Evolutionary conservation across 2,888 invertebrate genomes (phyloP).

Genomic region (Tinea semifulvella): DNA sequence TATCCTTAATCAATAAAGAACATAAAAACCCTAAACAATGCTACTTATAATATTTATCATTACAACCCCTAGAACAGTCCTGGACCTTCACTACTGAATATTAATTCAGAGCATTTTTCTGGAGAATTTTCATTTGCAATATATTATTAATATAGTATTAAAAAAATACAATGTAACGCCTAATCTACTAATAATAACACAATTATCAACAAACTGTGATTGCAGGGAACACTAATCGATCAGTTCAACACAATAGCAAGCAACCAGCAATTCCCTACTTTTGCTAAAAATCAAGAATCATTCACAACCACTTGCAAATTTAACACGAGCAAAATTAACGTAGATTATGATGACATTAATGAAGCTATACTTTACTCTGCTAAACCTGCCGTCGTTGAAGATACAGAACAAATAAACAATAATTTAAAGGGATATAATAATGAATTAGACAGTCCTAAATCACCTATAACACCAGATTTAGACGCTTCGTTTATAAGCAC

Average conservation of each 20-base stretch:
- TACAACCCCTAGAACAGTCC: no score
- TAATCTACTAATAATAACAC: background rate
- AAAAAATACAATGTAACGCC: background rate
- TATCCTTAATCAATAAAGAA: background rate
- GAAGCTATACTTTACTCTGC: constrained; percentile 42
- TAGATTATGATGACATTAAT: constrained; percentile 49
- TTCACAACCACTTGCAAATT: constrained; percentile 35
- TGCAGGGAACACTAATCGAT: constrained; percentile 60
- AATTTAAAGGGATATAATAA: constrained; percentile 41
- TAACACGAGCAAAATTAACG: constrained; percentile 40
- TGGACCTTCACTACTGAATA: no score
- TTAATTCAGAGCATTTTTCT: no score
- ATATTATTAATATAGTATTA: background rate
- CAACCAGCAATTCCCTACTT: constrained; percentile 48
- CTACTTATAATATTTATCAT: no score
- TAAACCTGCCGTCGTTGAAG: constrained; percentile 40
- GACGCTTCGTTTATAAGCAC: constrained; percentile 50
- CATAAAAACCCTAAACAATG: background rate
- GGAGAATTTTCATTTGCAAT: no score
- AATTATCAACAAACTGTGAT: constrained; percentile 20
- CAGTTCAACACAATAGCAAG: constrained; percentile 55
- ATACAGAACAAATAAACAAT: constrained; percentile 52
- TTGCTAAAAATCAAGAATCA: constrained; percentile 38
- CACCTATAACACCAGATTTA: constrained; percentile 33
- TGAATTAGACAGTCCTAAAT: constrained; percentile 28